Evolutionary conservation across 2,888 invertebrate species (phyloP).

Genomic region (Leptogaster cylindrica): DNA sequence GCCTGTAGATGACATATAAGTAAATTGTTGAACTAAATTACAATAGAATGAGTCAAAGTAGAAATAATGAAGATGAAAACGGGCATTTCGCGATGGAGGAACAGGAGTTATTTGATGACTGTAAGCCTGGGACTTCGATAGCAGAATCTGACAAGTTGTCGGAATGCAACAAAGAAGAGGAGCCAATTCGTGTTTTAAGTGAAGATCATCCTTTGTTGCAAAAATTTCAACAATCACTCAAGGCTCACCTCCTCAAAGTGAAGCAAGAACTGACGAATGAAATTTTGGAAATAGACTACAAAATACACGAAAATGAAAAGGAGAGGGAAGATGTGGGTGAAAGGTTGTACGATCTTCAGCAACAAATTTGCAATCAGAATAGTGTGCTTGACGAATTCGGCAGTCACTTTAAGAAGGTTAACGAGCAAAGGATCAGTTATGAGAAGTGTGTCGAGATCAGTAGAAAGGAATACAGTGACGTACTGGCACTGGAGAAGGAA

Average conservation of each 20-base stretch:
- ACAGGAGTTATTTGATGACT: too few relatives aligned
- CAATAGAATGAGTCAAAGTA: too few relatives aligned
- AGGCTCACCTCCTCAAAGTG: constrained; percentile 70
- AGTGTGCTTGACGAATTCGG: constrained; percentile 62
- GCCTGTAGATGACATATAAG: too few relatives aligned
- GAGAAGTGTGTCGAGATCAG: constrained; percentile 57
- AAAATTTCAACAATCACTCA: constrained; percentile 74
- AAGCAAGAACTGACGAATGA: constrained; percentile 71
- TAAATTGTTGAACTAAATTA: too few relatives aligned
- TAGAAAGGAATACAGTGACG: constrained; percentile 58
- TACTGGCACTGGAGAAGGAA: constrained; percentile 51
- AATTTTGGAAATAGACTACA: constrained; percentile 69
- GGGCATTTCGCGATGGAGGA: too few relatives aligned
- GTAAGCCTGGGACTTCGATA: too few relatives aligned
- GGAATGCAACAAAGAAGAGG: not conserved
- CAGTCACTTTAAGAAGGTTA: constrained; percentile 58
- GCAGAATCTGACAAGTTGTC: too few relatives aligned
- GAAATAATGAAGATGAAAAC: too few relatives aligned
- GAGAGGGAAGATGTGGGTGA: constrained; percentile 61
- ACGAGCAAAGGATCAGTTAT: constrained; percentile 56
- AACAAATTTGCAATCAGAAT: constrained; percentile 63
- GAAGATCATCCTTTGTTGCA: constrained; percentile 77
- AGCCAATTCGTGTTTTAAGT: constrained; percentile 64
- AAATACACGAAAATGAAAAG: constrained; percentile 54
- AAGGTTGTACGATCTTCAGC: constrained; percentile 63